Conservation (phyloP, 2,113 vertebrate species). For the Scolopax mira region DNA sequence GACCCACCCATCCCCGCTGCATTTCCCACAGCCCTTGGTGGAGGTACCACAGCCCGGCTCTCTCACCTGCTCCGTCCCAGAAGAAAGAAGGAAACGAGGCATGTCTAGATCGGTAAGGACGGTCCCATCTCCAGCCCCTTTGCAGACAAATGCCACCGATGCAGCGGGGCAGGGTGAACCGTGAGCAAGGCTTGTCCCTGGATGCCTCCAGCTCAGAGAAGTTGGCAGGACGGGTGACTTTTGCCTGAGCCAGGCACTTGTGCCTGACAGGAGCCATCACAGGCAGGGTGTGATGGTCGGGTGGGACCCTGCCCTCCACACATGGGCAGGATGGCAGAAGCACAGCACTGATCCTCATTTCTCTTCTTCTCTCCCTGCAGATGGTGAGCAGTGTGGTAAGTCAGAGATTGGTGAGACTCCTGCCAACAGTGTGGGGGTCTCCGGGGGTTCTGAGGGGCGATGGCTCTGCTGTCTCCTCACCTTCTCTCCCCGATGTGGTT, state of each 20-base stretch:
- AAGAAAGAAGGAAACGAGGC: no score
- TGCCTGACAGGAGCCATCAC: neutral
- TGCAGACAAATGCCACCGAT: neutral
- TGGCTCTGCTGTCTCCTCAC: neutral
- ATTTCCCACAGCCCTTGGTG: neutral
- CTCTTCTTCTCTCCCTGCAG: neutral
- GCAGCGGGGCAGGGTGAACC: fast-evolving
- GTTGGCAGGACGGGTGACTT: fast-evolving
- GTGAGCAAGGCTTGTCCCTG: neutral
- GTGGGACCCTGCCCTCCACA: neutral
- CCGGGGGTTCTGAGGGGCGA: fast-evolving
- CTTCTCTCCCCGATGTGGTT: fast-evolving
- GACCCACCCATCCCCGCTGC: neutral
- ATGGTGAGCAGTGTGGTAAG: fast-evolving
- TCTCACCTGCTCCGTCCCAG: fast-evolving
- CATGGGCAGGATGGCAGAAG: fast-evolving
- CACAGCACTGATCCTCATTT: fast-evolving
- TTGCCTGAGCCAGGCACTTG: neutral
- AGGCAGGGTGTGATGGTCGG: neutral
- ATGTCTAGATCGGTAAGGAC: neutral
- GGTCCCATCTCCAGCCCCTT: no score
- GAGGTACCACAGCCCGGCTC: neutral
- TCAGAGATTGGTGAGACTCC: neutral
- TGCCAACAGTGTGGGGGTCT: fast-evolving
- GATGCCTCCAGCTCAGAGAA: neutral